These are phyloP conservation scores for Thaumetopoea pityocampa DNA, from an alignment of 1,140 invertebrate species.

Conservation along the genomic window DNA sequence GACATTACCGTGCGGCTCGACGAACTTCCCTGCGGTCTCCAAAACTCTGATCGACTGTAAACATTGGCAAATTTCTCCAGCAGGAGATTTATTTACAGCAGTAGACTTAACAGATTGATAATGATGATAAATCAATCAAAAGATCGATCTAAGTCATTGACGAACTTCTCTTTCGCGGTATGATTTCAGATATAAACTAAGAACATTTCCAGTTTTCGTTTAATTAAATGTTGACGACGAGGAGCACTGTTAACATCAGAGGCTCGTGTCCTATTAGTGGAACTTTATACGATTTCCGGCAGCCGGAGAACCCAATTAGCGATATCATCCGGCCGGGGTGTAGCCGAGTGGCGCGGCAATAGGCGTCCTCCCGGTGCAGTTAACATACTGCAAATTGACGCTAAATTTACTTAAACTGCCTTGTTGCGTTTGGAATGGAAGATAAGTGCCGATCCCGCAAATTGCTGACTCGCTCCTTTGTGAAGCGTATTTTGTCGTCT, in stretches of 20 bases:
- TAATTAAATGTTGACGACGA: no score
- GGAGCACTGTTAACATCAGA: constrained; percentile 24
- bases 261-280: constrained; percentile 39
- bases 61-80: no score
- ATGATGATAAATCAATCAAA: no score
- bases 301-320: constrained; percentile 53
- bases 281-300: constrained; percentile 58
- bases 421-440: constrained; percentile 24
- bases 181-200: no score
- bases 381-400: constrained; percentile 53
- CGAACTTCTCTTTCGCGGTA: no score
- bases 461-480: constrained; percentile 17
- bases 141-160: no score
- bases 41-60: no score
- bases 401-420: constrained; percentile 49
- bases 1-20: no score
- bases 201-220: no score
- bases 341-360: constrained; percentile 44
- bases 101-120: no score
- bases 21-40: no score
- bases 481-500: background rate
- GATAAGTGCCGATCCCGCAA: constrained; percentile 22
- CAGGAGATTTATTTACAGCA: no score
- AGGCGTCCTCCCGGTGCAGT: constrained; percentile 33
- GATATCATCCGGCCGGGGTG: constrained; percentile 52